Evolutionary conservation across 2,113 vertebrate species (phyloP), one percentile per base, ranked within the genome.

Genomic region (Albula goreensis): DNA sequence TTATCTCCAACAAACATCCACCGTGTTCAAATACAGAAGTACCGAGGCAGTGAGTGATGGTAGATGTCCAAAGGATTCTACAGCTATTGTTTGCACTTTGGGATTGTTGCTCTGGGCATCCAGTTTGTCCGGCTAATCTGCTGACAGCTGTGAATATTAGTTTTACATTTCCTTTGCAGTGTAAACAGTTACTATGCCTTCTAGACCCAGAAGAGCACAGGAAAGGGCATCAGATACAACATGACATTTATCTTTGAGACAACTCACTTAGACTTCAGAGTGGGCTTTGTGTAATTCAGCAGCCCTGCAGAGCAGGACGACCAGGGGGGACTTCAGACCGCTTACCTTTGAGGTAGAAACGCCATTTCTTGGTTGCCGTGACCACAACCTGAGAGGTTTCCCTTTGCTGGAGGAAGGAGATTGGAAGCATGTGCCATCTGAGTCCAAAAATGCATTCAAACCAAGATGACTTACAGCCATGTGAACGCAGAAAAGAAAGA

Each of bases 221-320:
- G 70, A 74, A 74, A 74, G 70, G n/a, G n/a, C 70, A 74, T 74
- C n/a, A 74, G 70, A 74, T 74, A 74, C 70, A 74, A 74, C 31
- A n/a, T 74, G 70, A 31, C 70, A 74, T 74, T 74, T 74, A 74
- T 74, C 60, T 66, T 74, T 31, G 70, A 31, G 70, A 74, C 70
- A 74, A 74, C 70, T 74, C 70, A 74, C 70, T 31, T 31, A 74
- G 70, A 74, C 22, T 74, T n/a, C n/a, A 74, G 31, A 74, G n/a
- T 8, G 10, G 70, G 22, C 60, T 66, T 66, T 66, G 60, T 66
- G 60, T 66, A 66, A 66, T 74, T n/a, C 6, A 74, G 31, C n/a
- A 74, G 22, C 70, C 70, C 22, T n/a, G 70, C 70, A 5, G 8
- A 70, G 4, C 63, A 70, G 63, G 17, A 22, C n/a, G 63, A 4